These are phyloP conservation scores for Galaxea fascicularis DNA, from an alignment of 92 coral and sea anemone species.

Conservation along the genomic window DNA sequence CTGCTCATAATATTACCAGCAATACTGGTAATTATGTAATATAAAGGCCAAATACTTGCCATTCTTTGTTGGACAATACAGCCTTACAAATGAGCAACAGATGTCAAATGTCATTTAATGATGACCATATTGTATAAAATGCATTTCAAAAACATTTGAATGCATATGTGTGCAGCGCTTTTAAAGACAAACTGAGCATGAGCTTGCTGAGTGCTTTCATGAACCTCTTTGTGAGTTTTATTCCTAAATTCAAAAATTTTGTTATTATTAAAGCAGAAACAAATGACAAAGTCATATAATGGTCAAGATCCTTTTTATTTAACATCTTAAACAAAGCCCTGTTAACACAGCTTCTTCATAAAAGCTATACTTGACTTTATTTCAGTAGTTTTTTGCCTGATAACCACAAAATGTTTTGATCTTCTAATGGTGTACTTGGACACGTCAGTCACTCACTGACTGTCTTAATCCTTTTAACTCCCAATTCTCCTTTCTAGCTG, in stretches of 20 bases:
- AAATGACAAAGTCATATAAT: not conserved
- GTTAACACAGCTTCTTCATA: not conserved
- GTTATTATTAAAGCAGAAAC: conserved; percentile 3
- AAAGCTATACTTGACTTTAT: too few species aligned
- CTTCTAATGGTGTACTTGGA: too few species aligned
- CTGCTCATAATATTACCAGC: not conserved
- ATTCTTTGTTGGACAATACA: not conserved
- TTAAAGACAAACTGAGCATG: not conserved
- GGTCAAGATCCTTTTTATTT: not conserved
- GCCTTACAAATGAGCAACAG: not conserved
- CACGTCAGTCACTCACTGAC: too few species aligned
- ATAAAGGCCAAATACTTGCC: not conserved
- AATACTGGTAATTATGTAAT: conserved; percentile 5
- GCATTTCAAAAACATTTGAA: not conserved
- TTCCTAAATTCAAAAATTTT: not conserved
- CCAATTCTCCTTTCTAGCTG: too few species aligned
- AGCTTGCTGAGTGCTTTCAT: not conserved
- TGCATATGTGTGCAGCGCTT: not conserved
- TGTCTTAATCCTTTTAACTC: too few species aligned
- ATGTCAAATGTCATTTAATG: not conserved
- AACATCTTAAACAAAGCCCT: not conserved
- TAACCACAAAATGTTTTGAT: too few species aligned
- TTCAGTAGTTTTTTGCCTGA: too few species aligned
- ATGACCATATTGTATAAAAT: not conserved
- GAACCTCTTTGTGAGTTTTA: not conserved